These are phyloP conservation scores for Hippocampus comes DNA, from an alignment of 2,113 vertebrate genomes.

Conservation along the genomic window DNA sequence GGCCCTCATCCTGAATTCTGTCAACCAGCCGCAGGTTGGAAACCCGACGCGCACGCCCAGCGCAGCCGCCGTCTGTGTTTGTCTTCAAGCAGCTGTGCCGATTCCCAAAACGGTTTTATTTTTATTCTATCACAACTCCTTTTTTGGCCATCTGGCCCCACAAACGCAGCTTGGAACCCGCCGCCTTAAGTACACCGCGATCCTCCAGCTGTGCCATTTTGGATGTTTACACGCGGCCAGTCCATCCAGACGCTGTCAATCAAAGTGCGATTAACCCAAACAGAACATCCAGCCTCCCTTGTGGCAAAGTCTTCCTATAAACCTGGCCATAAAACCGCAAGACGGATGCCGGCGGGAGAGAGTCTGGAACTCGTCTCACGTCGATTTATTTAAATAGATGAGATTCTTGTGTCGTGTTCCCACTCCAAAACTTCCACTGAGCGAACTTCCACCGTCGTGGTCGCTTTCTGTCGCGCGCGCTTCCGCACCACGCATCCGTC, in stretches of 20 bases:
- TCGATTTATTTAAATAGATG: background rate
- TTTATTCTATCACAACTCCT: background rate
- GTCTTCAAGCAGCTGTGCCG: conserved; percentile 39
- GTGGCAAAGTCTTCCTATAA: conserved; percentile 48
- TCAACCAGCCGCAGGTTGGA: conserved; percentile 86
- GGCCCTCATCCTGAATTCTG: conserved; percentile 89
- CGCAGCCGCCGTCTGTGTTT: conserved; percentile 15
- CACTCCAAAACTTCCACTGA: conserved; percentile 1
- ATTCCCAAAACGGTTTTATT: conserved; percentile 49
- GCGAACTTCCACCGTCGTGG: conserved; percentile 2
- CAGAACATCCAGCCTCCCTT: conserved; percentile 30
- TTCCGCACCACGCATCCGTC: conserved; percentile 22
- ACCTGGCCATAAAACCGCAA: conserved; percentile 37
- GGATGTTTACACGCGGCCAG: conserved; percentile 49
- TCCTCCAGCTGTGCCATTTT: conserved; percentile 6
- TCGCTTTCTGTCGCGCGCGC: conserved; percentile 22
- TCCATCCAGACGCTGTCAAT: conserved; percentile 51
- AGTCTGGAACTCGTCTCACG: background rate
- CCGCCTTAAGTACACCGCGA: background rate
- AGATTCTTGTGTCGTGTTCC: background rate
- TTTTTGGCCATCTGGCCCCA: background rate
- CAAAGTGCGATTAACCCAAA: conserved; percentile 19
- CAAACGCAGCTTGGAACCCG: background rate
- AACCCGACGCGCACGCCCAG: background rate
- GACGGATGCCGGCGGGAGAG: conserved; percentile 34